Evolutionary conservation across 2,797 vertebrate species (phyloP), one percentile per base, ranked within the genome.

Genomic region (Betta splendens): DNA sequence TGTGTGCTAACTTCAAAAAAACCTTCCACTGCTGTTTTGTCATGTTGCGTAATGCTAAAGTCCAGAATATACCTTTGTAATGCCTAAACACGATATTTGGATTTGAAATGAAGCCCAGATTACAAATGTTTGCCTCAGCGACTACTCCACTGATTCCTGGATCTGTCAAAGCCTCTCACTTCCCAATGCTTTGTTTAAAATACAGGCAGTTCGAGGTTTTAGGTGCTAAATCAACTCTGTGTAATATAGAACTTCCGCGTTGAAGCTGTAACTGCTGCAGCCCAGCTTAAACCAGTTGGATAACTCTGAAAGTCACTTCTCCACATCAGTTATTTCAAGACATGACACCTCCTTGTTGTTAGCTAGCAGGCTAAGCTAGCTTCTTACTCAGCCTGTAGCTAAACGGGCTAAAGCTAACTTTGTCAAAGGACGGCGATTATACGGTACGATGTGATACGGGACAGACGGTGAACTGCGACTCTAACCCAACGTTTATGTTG

Each of bases 321-420:
- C 31, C n/a, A 22, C 32, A 38, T 9, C 2, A n/a, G n/a, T n/a
- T n/a, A n/a, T n/a, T n/a, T n/a, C n/a, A n/a, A n/a, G n/a, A n/a
- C n/a, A 62, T 64, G 64, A 85, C 74, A 68, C 73, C 72, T 89
- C 66, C 72, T 75, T 87, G 77, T 75, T 80, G 71, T 78, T 69
- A 85, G 84, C 79, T 81, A 62, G 49, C 61, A 46, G 18, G 78
- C 77, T 82, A 80, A 50, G 56, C 70, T 82, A 87, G 43, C 72
- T 0, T 49, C n/a, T 36, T 32, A 37, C 22, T 43, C 54, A 50
- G 51, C 56, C 43, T 22, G 10, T 4, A 18, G 46, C 58, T 44
- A 29, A 43, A 55, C 22, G 8, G 5, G n/a, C 18, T n/a, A n/a
- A n/a, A 11, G 5, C 1, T 66, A 72, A 62, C 43, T 64, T 36